These are phyloP conservation scores for Aurelia sp. DNA, from an alignment of 30 jellyfish, hydroid and myxozoan genomes.

Conservation along the genomic window DNA sequence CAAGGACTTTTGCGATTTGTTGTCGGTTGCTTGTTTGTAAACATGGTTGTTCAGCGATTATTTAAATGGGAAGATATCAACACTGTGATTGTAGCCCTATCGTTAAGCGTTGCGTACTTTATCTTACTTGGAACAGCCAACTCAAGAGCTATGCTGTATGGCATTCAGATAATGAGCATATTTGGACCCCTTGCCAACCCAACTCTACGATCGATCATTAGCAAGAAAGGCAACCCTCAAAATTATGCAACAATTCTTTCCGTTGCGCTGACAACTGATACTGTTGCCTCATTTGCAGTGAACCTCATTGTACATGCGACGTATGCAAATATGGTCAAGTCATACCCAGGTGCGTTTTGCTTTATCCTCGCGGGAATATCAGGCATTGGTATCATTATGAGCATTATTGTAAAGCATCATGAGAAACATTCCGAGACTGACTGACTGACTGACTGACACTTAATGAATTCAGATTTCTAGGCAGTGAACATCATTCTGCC, in stretches of 20 bases:
- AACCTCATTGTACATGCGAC: constrained; percentile 33
- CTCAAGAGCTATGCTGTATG: constrained; percentile 19
- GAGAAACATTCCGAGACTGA: no score
- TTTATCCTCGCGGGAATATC: constrained; percentile 38
- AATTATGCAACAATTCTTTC: constrained; percentile 40
- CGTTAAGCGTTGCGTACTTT: constrained; percentile 12
- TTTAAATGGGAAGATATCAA: constrained; percentile 33
- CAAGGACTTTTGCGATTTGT: constrained; percentile 47
- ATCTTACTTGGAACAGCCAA: constrained; percentile 28
- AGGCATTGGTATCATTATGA: constrained; percentile 12
- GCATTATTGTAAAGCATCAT: background rate
- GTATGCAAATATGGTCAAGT: constrained; percentile 11
- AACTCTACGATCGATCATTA: constrained; percentile 32
- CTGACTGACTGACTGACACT: no score
- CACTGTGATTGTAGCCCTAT: constrained; percentile 8
- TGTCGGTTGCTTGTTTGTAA: constrained; percentile 25
- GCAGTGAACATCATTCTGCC: no score
- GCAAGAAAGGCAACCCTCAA: constrained; percentile 38
- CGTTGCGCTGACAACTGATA: constrained; percentile 29
- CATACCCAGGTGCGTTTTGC: constrained; percentile 33
- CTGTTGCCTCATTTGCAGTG: constrained; percentile 22
- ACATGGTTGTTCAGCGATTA: constrained; percentile 27
- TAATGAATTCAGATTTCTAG: no score
- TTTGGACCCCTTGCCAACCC: constrained; percentile 49
- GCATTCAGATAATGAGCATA: constrained; percentile 29